Base-by-base conservation (phyloP, 2,888 invertebrate species). In the Rhagium mordax region DNA sequence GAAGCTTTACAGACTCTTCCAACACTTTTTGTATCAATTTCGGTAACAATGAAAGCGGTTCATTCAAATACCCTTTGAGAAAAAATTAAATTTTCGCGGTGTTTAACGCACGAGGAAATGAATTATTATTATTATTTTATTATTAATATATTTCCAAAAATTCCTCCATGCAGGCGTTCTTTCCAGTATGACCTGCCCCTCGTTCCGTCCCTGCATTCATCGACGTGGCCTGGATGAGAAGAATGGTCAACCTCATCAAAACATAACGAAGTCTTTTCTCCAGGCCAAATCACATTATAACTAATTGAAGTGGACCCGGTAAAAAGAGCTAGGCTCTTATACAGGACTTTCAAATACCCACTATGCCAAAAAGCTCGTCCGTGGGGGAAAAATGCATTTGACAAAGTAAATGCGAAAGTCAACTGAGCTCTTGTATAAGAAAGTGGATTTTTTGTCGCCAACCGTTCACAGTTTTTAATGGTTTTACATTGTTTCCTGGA, bases 261-360 rank as follows among this genome's bases (percentile, higher is more conserved):
- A 86, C 84, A 86, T 86, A 86, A 86, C 85, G 86, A 86, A 86
- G 85, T 85, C 85, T 85, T 86, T 86, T 85, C 85, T 85, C 84
- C 83, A 82, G 83, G 84, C 85, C 84, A 86, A 86, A 86, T 86
- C 86, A 86, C 85, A 86, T 86, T 86, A 86, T 86, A 86, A 86
- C 86, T 86, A 86, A 86, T 86, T 86, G 86, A 86, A 86, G 86
- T 86, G 86, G 85, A 80, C 82, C 80, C 76, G 74, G 79, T 80
- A 82, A 83, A 83, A 83, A 82, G 78, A 75, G 79, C 69, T 27
- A 49, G 61, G 64, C 71, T 72, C 74, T 74, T 71, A 62, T 60
- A 70, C 71, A 53, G 67, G 55, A 62, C 74, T 75, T 75, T 70
- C 74, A 67, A 75, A 73, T 73, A 68, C 71, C 73, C 71, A 70